phyloP scores from a whole-genome alignment of 2,888 invertebrate species.

The Drosophila neotestacea region DNA sequence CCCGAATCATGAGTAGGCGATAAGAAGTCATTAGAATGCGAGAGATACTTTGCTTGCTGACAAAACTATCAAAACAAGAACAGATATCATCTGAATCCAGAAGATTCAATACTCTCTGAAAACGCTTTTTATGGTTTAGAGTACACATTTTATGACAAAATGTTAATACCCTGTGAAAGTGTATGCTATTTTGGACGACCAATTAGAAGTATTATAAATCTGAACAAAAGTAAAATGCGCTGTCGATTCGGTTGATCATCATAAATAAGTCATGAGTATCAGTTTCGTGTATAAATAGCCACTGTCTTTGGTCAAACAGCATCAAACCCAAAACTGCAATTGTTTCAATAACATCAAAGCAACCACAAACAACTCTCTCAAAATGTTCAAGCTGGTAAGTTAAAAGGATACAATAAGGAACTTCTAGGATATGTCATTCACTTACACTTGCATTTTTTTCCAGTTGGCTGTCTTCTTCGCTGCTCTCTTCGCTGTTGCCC shows the following conservation, averaged over 20 bases:
- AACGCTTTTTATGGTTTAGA: no score
- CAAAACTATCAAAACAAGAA: constrained; percentile 60
- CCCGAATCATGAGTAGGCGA: constrained; percentile 45
- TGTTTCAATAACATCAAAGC: constrained; percentile 53
- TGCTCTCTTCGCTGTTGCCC: constrained; percentile 76
- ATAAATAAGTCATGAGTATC: constrained; percentile 69
- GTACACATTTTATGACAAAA: background rate
- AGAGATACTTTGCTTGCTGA: constrained; percentile 41
- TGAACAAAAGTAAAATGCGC: constrained; percentile 15
- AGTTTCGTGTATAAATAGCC: constrained; percentile 66
- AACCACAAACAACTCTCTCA: constrained; percentile 45
- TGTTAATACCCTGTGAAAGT: background rate
- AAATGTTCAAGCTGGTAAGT: constrained; percentile 83
- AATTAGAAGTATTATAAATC: constrained; percentile 48
- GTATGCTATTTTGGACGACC: constrained; percentile 12
- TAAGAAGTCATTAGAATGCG: constrained; percentile 73
- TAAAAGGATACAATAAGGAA: constrained; percentile 2
- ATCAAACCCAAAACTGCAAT: constrained; percentile 67
- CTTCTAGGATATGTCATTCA: background rate
- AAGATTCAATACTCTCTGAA: background rate
- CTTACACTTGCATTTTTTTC: background rate
- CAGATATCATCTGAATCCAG: background rate
- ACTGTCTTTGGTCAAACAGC: constrained; percentile 24
- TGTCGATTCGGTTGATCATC: constrained; percentile 36
- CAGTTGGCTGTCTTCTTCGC: constrained; percentile 78